Percentiles rank a stretch among this genome's conserved stretches.
Evolutionary conservation across 2,888 invertebrate species (phyloP).

Genomic region (Macrosiphum euphorbiae): DNA sequence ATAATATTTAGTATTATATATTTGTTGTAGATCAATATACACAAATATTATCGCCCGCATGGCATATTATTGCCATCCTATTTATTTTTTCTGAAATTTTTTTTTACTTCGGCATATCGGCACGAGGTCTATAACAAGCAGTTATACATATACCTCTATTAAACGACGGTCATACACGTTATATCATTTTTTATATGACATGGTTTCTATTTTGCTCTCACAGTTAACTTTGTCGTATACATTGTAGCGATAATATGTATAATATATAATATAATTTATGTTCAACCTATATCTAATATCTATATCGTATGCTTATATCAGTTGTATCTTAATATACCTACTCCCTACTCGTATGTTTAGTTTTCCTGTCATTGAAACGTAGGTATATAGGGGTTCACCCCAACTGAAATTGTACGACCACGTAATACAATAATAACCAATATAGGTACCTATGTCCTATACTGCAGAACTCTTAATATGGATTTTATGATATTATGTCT

Average conservation of each 20-base stretch:
- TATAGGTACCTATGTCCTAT: too few relatives aligned
- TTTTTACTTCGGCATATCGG: neutral
- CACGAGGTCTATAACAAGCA: neutral
- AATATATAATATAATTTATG: conserved; percentile 2
- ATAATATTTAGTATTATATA: neutral
- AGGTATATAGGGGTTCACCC: neutral
- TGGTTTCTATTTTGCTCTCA: conserved; percentile 26
- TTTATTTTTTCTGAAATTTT: neutral
- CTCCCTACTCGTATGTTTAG: neutral
- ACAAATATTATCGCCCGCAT: neutral
- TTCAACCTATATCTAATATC: neutral
- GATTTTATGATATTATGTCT: neutral
- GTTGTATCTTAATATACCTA: neutral
- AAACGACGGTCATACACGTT: neutral
- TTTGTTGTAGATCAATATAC: neutral
- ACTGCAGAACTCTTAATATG: neutral
- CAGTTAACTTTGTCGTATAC: neutral
- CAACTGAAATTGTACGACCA: neutral
- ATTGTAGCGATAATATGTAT: neutral
- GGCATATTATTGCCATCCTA: neutral
- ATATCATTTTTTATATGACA: conserved; percentile 16
- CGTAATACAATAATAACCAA: neutral
- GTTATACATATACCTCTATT: neutral
- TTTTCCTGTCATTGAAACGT: neutral
- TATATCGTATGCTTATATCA: neutral